These are phyloP conservation scores for Riptortus pedestris DNA, from an alignment of 1,140 invertebrate species.

Conservation along the genomic window DNA sequence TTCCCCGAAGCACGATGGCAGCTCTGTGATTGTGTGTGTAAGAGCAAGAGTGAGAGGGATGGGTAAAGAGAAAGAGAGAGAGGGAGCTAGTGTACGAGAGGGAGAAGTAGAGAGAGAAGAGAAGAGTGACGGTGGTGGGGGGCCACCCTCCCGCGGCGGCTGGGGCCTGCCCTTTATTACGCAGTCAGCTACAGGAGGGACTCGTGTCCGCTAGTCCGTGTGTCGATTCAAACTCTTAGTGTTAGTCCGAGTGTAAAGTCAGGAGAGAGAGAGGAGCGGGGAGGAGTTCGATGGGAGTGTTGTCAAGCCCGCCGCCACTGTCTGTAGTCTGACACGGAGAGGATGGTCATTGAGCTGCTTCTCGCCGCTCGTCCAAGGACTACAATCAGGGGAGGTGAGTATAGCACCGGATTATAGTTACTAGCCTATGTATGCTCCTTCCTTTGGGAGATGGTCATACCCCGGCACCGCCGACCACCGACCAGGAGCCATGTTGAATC, in stretches of 20 bases:
- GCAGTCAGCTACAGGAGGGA: slow-evolving; percentile 5
- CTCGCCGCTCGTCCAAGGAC: slow-evolving; percentile 2
- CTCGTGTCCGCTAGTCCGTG: neutral
- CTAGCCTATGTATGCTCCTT: too few relatives aligned
- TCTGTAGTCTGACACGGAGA: neutral
- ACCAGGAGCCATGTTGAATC: slow-evolving; percentile 7
- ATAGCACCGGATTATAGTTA: too few relatives aligned
- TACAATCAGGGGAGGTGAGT: slow-evolving; percentile 2
- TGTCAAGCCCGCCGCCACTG: too few relatives aligned
- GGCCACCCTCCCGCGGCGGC: neutral
- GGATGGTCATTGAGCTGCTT: slow-evolving; percentile 6
- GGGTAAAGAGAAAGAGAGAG: slow-evolving; percentile 2
- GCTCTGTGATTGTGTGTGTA: too few relatives aligned
- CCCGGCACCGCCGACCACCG: too few relatives aligned
- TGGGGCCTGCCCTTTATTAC: slow-evolving; percentile 2
- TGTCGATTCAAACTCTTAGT: neutral
- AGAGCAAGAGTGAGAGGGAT: too few relatives aligned
- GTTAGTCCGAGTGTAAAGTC: too few relatives aligned
- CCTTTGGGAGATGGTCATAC: too few relatives aligned
- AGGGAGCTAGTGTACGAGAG: neutral
- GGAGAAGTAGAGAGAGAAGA: slow-evolving; percentile 1
- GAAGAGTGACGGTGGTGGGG: neutral
- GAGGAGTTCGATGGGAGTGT: neutral
- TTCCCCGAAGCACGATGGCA: too few relatives aligned
- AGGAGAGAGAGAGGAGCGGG: neutral